phyloP scores from a whole-genome alignment of 2,888 invertebrate species.

The Conistra vaccinii region DNA sequence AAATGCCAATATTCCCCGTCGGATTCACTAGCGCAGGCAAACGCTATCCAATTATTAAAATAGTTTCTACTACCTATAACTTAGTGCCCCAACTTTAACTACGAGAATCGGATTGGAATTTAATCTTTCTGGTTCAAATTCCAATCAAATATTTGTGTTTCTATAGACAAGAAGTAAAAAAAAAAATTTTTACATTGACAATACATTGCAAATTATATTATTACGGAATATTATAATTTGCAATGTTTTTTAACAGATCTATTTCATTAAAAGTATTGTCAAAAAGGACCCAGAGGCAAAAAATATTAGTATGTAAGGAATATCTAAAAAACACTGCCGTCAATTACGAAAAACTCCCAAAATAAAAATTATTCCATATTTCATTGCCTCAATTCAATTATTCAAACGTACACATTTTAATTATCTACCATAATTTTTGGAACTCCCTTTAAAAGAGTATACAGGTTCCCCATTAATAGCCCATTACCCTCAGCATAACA shows the following conservation, averaged over 20 bases:
- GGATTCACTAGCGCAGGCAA: not conserved
- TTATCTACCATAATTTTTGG: not conserved
- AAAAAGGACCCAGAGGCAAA: not conserved
- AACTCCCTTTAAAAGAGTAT: not conserved
- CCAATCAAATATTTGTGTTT: not conserved
- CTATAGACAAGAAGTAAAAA: not conserved
- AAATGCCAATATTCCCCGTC: not conserved
- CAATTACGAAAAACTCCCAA: not conserved
- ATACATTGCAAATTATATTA: too few species aligned
- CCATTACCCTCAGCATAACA: conserved; percentile 38
- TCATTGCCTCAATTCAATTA: not conserved
- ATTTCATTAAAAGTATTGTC: not conserved
- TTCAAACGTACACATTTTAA: not conserved
- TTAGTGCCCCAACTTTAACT: not conserved
- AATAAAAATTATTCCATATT: not conserved
- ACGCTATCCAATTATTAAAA: not conserved
- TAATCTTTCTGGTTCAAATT: not conserved
- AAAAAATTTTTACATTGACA: not conserved
- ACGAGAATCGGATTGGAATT: not conserved
- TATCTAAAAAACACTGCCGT: not conserved
- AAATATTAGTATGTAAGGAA: not conserved
- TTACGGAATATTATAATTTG: not conserved
- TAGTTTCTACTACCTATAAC: too few species aligned
- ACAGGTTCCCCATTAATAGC: conserved; percentile 12
- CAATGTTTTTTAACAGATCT: not conserved